A percentile compares a stretch with the other conserved stretches of the same genome.
Conservation (phyloP, 2,113 vertebrate species). For the Chiloscyllium plagiosum region DNA sequence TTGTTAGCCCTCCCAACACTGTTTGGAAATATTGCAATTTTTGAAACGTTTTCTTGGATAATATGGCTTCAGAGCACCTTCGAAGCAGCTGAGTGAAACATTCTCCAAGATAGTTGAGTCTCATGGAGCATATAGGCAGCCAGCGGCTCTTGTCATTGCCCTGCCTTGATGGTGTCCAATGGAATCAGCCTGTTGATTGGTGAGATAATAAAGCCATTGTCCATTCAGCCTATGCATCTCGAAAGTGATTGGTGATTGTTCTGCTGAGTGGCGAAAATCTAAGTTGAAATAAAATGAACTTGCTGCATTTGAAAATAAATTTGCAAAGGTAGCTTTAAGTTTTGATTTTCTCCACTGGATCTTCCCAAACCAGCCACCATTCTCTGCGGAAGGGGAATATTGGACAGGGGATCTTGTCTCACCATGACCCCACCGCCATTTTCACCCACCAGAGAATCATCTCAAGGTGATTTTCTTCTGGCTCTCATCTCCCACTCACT, state of each 20-base stretch:
- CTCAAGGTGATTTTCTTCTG: neutral
- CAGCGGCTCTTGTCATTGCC: neutral
- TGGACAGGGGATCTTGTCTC: neutral
- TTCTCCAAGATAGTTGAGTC: neutral
- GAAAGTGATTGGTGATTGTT: neutral
- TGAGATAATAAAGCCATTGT: neutral
- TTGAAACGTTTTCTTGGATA: neutral
- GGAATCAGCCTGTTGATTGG: neutral
- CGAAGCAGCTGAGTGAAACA: neutral
- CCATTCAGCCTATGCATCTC: neutral
- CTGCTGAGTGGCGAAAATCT: neutral
- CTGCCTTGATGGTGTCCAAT: neutral
- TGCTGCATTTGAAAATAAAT: neutral
- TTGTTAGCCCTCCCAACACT: neutral
- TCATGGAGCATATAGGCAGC: neutral
- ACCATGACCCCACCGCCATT: neutral
- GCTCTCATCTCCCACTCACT: neutral
- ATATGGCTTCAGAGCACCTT: neutral
- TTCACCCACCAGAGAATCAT: neutral
- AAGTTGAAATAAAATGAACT: neutral
- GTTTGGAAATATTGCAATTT: neutral
- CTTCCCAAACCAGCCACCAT: no score
- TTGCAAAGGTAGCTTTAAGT: neutral
- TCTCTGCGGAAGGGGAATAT: no score
- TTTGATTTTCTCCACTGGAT: neutral